phyloP scores from a whole-genome alignment of 2,797 vertebrate genomes.

The Eptatretus atami region DNA sequence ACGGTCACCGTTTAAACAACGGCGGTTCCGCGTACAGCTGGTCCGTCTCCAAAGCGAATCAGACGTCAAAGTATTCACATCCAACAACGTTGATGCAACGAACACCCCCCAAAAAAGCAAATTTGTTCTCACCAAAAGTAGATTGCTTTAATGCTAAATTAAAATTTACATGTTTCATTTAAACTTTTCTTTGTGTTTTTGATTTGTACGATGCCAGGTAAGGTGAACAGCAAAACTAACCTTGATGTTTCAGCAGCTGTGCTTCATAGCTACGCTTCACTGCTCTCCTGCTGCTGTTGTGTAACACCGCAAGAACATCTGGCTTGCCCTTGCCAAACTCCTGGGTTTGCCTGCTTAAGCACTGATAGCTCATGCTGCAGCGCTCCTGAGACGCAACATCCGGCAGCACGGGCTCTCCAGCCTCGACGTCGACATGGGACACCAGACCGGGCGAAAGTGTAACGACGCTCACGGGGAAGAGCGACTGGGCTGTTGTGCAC shows the following conservation, averaged over 20 bases:
- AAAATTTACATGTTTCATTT: too few species aligned
- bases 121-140: too few species aligned
- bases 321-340: slow-evolving; percentile 84
- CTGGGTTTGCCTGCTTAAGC: slow-evolving; percentile 78
- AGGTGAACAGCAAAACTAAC: slow-evolving; percentile 15
- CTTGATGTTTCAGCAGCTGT: slow-evolving; percentile 68
- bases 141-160: too few species aligned
- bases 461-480: too few species aligned
- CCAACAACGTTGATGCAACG: too few species aligned
- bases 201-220: neutral
- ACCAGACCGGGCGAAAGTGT: neutral
- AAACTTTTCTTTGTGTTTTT: too few species aligned
- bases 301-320: slow-evolving; percentile 77
- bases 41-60: too few species aligned
- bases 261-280: slow-evolving; percentile 66
- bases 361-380: slow-evolving; percentile 61
- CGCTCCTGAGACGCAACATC: slow-evolving; percentile 33
- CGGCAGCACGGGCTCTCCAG: slow-evolving; percentile 17
- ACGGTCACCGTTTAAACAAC: too few species aligned
- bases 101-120: too few species aligned
- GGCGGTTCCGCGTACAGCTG: too few species aligned
- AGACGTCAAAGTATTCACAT: too few species aligned
- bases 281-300: slow-evolving; percentile 79
- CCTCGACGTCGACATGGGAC: neutral
- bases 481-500: neutral